Evolutionary conservation across 2,113 vertebrate species (phyloP).

Genomic region (Oreotrochilus melanogaster): DNA sequence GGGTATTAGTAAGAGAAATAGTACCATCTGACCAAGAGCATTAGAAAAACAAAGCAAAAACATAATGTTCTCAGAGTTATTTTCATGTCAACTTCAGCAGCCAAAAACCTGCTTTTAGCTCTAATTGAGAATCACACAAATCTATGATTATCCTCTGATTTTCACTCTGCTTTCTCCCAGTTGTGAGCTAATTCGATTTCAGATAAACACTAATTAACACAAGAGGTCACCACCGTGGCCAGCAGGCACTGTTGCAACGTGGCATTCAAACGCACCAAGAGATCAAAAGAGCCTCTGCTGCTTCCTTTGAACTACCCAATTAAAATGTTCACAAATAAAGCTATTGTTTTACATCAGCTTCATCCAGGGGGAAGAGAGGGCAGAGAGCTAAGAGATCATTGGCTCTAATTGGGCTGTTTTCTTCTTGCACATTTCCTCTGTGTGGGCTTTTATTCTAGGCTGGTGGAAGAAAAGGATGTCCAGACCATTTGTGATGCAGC

Average conservation of each 20-base stretch:
- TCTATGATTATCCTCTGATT: slow-evolving; percentile 26
- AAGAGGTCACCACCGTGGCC: slow-evolving; percentile 36
- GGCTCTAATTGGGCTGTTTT: slow-evolving; percentile 48
- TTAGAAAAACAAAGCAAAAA: slow-evolving; percentile 46
- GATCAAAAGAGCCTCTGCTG: slow-evolving; percentile 3
- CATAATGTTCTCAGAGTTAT: neutral
- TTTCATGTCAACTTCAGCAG: neutral
- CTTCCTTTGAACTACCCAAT: slow-evolving; percentile 66
- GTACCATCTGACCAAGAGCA: neutral
- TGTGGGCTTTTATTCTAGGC: neutral
- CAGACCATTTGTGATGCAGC: neutral
- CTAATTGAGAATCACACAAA: neutral
- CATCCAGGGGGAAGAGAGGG: neutral
- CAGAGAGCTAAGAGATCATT: slow-evolving; percentile 25
- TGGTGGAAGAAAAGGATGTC: neutral
- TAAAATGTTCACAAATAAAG: slow-evolving; percentile 66
- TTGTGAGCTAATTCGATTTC: slow-evolving; percentile 61
- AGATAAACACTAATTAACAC: slow-evolving; percentile 67
- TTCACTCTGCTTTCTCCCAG: slow-evolving; percentile 22
- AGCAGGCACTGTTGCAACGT: slow-evolving; percentile 1
- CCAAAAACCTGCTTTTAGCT: slow-evolving; percentile 8
- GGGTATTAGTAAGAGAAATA: slow-evolving; percentile 60
- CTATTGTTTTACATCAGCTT: slow-evolving; percentile 62
- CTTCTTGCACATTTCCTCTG: neutral
- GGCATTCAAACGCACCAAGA: slow-evolving; percentile 23